Evolutionary conservation across 37 sponge, comb jelly and placozoan species (phyloP).

Genomic region (Ephydatia muelleri): DNA sequence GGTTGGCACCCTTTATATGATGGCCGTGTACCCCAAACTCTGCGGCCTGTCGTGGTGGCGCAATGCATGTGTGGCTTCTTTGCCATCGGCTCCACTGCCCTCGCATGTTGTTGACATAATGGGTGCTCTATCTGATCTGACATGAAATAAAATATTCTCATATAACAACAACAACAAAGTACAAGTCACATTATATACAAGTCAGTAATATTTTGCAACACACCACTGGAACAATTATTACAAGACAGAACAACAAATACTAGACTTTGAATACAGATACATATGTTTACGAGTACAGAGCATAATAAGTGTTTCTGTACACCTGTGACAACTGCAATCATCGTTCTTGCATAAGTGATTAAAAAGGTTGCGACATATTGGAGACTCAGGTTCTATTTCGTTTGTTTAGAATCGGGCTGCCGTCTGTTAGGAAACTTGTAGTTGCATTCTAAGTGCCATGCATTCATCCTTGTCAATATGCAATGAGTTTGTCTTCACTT

Average conservation of each 20-base stretch:
- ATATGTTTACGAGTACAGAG: background rate
- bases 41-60: background rate
- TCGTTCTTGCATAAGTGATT: background rate
- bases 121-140: background rate
- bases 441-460: slow-evolving; percentile 67
- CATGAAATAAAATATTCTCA: background rate
- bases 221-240: background rate
- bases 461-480: slow-evolving; percentile 85
- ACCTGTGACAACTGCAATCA: background rate
- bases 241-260: background rate
- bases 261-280: background rate
- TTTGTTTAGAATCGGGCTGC: slow-evolving; percentile 73
- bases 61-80: background rate
- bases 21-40: background rate
- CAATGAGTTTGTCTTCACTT: slow-evolving; percentile 84
- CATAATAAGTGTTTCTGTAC: background rate
- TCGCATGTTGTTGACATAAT: background rate
- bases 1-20: background rate
- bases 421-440: slow-evolving; percentile 51
- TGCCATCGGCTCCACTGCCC: background rate
- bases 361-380: background rate
- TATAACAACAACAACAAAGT: background rate
- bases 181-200: background rate
- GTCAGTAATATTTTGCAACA: background rate
- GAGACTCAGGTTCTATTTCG: background rate